These are phyloP conservation scores for Intellagama lesueurii DNA, from an alignment of 2,797 vertebrate genomes.

Conservation along the genomic window DNA sequence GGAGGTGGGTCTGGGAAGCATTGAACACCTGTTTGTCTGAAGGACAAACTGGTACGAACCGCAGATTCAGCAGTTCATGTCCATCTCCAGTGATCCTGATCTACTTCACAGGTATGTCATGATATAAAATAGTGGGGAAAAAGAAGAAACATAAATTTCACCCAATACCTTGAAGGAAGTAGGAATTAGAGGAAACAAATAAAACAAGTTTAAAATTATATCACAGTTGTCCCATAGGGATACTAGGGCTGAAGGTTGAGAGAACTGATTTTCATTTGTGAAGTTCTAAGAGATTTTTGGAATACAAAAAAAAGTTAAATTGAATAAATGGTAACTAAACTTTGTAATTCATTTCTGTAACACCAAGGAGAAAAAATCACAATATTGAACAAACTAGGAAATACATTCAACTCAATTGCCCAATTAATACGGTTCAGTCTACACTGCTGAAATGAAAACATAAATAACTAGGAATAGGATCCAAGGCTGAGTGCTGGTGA, in stretches of 20 bases:
- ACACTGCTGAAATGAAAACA: rapidly evolving
- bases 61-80: too few species aligned
- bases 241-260: background rate
- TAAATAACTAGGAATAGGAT: background rate
- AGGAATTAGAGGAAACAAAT: background rate
- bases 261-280: background rate
- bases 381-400: background rate
- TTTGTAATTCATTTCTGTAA: background rate
- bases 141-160: background rate
- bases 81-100: background rate
- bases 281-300: background rate
- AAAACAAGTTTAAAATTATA: background rate
- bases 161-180: too few species aligned
- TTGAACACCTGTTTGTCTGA: too few species aligned
- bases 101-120: background rate
- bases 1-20: too few species aligned
- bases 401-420: rapidly evolving
- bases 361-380: background rate
- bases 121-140: background rate
- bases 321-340: background rate
- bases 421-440: background rate
- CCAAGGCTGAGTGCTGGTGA: rapidly evolving
- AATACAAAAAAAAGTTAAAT: background rate
- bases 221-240: background rate
- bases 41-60: too few species aligned